Conservation (phyloP, 2,113 vertebrate species). For the Ahaetulla prasina region DNA sequence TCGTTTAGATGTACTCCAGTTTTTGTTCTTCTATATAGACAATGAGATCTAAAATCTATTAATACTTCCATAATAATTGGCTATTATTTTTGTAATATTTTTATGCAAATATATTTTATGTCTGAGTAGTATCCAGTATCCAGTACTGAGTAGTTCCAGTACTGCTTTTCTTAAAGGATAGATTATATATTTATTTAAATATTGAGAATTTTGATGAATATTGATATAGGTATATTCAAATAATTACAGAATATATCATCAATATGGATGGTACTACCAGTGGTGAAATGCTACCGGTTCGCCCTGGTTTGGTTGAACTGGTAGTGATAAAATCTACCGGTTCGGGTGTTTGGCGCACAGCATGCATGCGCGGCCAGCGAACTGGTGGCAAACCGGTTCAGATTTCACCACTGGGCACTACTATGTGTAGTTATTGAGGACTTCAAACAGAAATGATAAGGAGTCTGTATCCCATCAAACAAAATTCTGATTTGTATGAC, state of each 20-base stretch:
- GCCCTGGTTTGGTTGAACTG: no score
- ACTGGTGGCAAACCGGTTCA: no score
- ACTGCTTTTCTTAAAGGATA: neutral
- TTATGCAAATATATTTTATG: conserved; percentile 30
- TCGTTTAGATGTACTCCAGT: conserved; percentile 14
- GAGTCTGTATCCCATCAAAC: neutral
- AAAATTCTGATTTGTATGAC: neutral
- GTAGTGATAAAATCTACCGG: no score
- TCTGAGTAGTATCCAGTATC: conserved; percentile 12
- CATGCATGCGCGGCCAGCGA: no score
- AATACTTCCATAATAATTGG: conserved; percentile 30
- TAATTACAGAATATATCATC: neutral
- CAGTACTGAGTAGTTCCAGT: neutral
- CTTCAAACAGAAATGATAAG: neutral
- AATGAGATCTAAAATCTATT: conserved; percentile 31
- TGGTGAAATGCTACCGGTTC: no score
- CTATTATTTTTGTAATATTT: neutral
- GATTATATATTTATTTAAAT: neutral
- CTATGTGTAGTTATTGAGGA: neutral
- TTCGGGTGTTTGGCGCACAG: no score
- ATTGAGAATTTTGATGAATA: neutral
- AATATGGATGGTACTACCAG: neutral
- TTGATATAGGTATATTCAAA: neutral
- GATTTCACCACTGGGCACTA: no score
- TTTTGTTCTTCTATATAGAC: conserved; percentile 36